Evolutionary conservation across 2,888 invertebrate genomes (phyloP), one percentile per base, ranked within the genome.

Genomic region (Baronia brevicornis): DNA sequence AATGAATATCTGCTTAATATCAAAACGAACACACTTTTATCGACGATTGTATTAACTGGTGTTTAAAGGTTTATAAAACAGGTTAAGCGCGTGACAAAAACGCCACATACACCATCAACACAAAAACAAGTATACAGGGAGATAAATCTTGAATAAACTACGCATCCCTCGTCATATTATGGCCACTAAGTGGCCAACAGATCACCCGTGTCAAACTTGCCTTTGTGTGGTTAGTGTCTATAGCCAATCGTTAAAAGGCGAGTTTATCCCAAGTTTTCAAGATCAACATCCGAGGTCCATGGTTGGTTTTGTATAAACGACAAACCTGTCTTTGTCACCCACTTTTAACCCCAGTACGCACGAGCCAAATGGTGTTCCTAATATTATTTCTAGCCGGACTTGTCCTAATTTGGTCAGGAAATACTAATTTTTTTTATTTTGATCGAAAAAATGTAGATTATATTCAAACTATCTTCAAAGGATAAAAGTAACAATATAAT

Each of bases 221-320:
- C 58, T 64, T 75, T 73, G 63, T 74, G 25, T 17, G 34, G 47
- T 44, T 43, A 61, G 63, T 75, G 77, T 73, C 75, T 79, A 71
- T 69, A 60, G 60, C 55, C 41, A 48, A 60, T 61, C 50, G 43
- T 68, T 60, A 71, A 74, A 66, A 67, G 66, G 55, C 51, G 52
- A 59, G 57, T 71, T 74, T 77, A 72, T 66, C 60, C 57, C 57
- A 56, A 54, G 54, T 51, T 58, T 53, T 46, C 51, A 51, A 57
- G 44, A 49, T 56, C 66, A 78, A 69, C 84, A 84, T 84, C 84
- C 78, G 58, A 58, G 82, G 74, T 73, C 79, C 80, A 79, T 63
- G 38, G 49, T 54, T 61, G 55, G 60, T 74, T 71, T n/a, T n/a
- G n/a, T 72, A 75, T 64, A 63, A 51, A 60, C 58, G 54, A 53